Percentiles rank a stretch among this genome's conserved stretches.
Evolutionary conservation across 2,888 invertebrate genomes (phyloP).

Genomic region (Aphidius colemani): DNA sequence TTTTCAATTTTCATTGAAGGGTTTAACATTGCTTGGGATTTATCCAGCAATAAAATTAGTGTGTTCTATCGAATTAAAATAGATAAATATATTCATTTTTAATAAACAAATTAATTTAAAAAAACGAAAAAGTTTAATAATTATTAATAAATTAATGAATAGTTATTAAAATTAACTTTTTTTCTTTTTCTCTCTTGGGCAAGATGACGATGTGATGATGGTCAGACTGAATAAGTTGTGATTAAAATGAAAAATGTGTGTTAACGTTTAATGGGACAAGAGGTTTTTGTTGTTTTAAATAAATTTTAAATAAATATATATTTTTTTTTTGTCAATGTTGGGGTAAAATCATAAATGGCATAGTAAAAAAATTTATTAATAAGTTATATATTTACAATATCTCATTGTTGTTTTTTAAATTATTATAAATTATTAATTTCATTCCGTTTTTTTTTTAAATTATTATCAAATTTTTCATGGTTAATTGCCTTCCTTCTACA

Average conservation of each 20-base stretch:
- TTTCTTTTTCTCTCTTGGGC: no score
- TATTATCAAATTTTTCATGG: no score
- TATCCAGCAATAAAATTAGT: constrained; percentile 40
- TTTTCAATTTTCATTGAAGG: constrained; percentile 42
- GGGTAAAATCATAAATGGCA: no score
- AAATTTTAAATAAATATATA: no score
- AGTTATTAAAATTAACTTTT: neutral
- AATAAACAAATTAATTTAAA: constrained; percentile 1
- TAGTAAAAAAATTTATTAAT: no score
- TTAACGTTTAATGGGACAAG: neutral
- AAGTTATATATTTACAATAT: no score
- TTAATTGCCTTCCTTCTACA: no score
- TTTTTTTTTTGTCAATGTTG: neutral
- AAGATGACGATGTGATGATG: constrained; percentile 36
- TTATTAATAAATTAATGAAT: constrained; percentile 19
- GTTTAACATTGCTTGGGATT: constrained; percentile 35
- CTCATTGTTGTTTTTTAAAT: no score
- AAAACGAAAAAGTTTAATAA: constrained; percentile 17
- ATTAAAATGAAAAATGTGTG: constrained; percentile 32
- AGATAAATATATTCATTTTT: constrained; percentile 11
- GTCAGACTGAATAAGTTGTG: constrained; percentile 49
- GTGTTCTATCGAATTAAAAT: constrained; percentile 37
- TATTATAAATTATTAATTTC: no score
- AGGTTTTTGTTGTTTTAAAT: no score
- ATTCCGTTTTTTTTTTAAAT: no score